Evolutionary conservation across 92 coral and sea anemone genomes (phyloP).

Genomic region (Galaxea fascicularis): DNA sequence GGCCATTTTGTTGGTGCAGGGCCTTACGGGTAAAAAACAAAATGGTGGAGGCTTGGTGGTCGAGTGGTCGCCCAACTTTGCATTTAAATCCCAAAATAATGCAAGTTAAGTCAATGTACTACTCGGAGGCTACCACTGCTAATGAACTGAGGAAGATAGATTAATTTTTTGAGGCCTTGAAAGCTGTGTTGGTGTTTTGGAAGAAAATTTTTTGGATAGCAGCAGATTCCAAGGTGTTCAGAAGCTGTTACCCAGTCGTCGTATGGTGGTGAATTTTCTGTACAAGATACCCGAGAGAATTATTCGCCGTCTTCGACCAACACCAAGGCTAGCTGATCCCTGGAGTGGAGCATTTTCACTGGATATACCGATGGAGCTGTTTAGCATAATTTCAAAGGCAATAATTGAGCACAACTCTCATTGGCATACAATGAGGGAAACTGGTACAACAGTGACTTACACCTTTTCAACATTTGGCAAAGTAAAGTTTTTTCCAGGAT

Average conservation of each 20-base stretch:
- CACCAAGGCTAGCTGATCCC: constrained; percentile 21
- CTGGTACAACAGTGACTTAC: not conserved
- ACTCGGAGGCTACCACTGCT: not conserved
- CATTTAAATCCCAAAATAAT: not conserved
- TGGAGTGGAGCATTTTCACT: constrained; percentile 23
- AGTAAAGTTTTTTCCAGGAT: not conserved
- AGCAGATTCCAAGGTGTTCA: constrained; percentile 15
- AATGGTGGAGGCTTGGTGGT: not conserved
- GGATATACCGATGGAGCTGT: constrained; percentile 32
- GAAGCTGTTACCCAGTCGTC: constrained; percentile 18
- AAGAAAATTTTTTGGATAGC: constrained; percentile 6
- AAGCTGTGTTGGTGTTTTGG: constrained; percentile 22
- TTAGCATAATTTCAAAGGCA: constrained; percentile 16
- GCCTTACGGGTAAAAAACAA: not conserved
- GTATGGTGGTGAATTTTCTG: constrained; percentile 17
- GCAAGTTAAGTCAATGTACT: not conserved
- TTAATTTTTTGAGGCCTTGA: constrained; percentile 15
- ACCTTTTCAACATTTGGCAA: not conserved
- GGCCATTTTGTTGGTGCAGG: not conserved
- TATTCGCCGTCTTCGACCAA: not conserved
- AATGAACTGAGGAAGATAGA: not conserved
- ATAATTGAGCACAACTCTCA: constrained; percentile 17
- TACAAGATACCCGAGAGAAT: constrained; percentile 19
- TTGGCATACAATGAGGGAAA: constrained; percentile 4
- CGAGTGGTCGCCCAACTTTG: not conserved